Percentiles rank a stretch among this genome's conserved stretches.
Conservation (phyloP, 2,888 invertebrate species). For the Furcula furcula region DNA sequence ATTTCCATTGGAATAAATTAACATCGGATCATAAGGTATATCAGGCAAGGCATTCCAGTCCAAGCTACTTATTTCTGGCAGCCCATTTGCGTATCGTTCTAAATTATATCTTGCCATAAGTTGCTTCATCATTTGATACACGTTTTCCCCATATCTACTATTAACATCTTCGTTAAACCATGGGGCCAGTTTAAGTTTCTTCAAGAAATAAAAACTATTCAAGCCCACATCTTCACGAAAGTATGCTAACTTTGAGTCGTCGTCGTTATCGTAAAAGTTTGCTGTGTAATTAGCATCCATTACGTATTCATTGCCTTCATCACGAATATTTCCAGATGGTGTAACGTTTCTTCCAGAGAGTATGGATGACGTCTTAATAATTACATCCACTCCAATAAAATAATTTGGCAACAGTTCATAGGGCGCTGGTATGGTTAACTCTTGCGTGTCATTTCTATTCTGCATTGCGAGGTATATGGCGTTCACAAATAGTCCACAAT, state of each 20-base stretch:
- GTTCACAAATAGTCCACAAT: constrained; percentile 84
- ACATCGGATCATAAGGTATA: constrained; percentile 81
- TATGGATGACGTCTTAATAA: constrained; percentile 67
- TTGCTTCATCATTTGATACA: constrained; percentile 85
- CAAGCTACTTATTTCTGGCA: constrained; percentile 80
- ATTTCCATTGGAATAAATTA: constrained; percentile 84
- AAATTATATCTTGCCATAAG: constrained; percentile 86
- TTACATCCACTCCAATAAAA: constrained; percentile 83
- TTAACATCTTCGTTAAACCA: constrained; percentile 77
- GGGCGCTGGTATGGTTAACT: constrained; percentile 83
- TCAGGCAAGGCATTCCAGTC: constrained; percentile 72
- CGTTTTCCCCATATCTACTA: constrained; percentile 82
- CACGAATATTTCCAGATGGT: constrained; percentile 42
- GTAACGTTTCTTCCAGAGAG: constrained; percentile 48
- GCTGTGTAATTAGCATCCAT: constrained; percentile 65
- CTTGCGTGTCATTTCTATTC: constrained; percentile 81
- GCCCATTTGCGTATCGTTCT: constrained; percentile 85
- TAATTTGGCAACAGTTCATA: constrained; percentile 86
- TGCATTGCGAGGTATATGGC: constrained; percentile 81
- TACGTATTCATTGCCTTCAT: constrained; percentile 63
- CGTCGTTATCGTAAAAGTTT: constrained; percentile 57
- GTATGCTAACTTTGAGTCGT: constrained; percentile 84
- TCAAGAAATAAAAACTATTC: constrained; percentile 84
- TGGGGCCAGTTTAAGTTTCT: constrained; percentile 77
- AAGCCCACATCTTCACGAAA: constrained; percentile 88